phyloP scores from a whole-genome alignment of 2,113 vertebrate genomes.

The Petrocephalus zakoni region DNA sequence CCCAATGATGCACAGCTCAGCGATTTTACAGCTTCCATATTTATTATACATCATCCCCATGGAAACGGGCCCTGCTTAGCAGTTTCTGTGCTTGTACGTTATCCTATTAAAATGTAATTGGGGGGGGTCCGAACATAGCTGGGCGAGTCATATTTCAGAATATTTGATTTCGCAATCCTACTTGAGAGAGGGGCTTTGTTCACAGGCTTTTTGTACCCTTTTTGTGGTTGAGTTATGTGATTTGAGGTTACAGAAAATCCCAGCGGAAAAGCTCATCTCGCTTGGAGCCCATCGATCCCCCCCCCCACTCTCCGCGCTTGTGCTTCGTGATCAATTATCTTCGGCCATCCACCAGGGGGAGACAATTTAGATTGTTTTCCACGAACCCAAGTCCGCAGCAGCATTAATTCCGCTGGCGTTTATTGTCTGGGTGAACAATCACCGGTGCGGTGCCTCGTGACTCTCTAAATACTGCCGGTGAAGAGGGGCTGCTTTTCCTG shows the following conservation, averaged over 20 bases:
- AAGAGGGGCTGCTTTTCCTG: not conserved
- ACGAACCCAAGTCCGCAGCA: not conserved
- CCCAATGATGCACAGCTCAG: not conserved
- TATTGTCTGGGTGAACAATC: not conserved
- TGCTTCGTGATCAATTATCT: conserved; percentile 3
- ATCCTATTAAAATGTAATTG: not conserved
- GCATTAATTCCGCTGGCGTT: not conserved
- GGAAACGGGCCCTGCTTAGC: not conserved
- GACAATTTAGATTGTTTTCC: conserved; percentile 3
- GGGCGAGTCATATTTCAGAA: not conserved
- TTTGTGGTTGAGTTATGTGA: not conserved
- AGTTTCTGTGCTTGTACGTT: not conserved
- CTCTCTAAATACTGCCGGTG: not conserved
- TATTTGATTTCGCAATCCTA: not conserved
- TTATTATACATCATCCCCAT: not conserved
- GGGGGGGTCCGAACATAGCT: not conserved
- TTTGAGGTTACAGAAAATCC: not conserved
- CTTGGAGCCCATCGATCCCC: not conserved
- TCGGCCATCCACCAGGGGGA: conserved; percentile 11
- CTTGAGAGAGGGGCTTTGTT: not conserved
- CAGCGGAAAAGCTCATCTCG: not conserved
- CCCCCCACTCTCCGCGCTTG: not conserved
- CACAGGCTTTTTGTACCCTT: not conserved
- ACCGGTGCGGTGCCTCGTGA: not conserved
- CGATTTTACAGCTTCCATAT: conserved; percentile 3